Conservation (phyloP, 2,797 vertebrate genomes). For the Phrynocephalus guinanensis region DNA sequence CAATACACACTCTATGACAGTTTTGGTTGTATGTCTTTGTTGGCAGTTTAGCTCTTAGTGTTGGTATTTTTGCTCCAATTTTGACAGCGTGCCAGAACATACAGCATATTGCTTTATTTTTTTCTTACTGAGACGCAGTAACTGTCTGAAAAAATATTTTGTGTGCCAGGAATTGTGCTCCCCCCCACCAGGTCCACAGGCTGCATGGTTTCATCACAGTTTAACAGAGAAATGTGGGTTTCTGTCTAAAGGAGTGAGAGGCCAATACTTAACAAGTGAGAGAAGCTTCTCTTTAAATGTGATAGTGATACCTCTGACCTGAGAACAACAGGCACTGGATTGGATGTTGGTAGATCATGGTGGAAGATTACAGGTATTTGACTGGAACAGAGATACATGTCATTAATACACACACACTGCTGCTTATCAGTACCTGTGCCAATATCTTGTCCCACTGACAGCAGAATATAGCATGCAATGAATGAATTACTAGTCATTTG, state of each 20-base stretch:
- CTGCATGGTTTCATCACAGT: constrained; percentile 35
- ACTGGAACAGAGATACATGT: not conserved
- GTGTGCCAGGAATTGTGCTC: constrained; percentile 37
- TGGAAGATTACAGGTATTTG: not conserved
- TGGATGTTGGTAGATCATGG: not conserved
- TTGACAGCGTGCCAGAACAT: constrained; percentile 16
- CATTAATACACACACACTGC: not conserved
- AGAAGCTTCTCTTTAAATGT: not conserved
- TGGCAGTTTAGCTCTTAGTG: constrained; percentile 4
- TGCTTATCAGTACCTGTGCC: not conserved
- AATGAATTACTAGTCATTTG: too few species aligned
- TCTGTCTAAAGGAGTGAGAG: constrained; percentile 28
- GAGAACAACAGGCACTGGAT: not conserved
- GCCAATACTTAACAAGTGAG: not conserved
- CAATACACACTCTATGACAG: too few species aligned
- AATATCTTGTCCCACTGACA: not conserved
- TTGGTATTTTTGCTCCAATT: constrained; percentile 2
- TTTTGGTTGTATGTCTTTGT: not conserved
- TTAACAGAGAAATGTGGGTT: constrained; percentile 16
- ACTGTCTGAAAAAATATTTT: constrained; percentile 31
- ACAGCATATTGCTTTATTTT: not conserved
- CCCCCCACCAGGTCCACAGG: constrained; percentile 21
- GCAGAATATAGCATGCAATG: not conserved
- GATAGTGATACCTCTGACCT: not conserved
- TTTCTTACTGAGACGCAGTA: constrained; percentile 22